phyloP scores from a whole-genome alignment of 2,113 vertebrate genomes.

The Poeciliopsis retropinna region DNA sequence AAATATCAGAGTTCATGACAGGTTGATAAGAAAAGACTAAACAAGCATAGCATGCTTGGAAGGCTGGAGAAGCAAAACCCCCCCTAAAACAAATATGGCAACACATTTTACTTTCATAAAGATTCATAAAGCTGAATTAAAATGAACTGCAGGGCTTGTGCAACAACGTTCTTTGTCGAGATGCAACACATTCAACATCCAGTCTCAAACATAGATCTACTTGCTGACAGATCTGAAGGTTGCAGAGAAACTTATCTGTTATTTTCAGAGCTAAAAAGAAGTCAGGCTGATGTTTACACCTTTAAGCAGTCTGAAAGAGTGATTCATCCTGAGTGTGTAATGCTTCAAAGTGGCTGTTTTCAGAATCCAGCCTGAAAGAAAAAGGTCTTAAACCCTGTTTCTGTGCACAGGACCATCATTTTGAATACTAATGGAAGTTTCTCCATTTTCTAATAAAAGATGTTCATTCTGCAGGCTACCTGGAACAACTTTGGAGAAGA shows the following conservation, averaged over 20 bases:
- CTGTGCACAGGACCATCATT: slow-evolving; percentile 4
- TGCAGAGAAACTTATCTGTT: not conserved
- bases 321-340: slow-evolving; percentile 5
- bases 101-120: too few relatives aligned
- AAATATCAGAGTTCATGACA: too few relatives aligned
- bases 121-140: too few relatives aligned
- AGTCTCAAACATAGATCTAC: not conserved
- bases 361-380: not conserved
- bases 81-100: too few relatives aligned
- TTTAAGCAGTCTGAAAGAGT: not conserved
- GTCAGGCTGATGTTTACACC: not conserved
- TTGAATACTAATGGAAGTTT: slow-evolving; percentile 32
- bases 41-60: too few relatives aligned
- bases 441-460: slow-evolving; percentile 1
- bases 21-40: too few relatives aligned
- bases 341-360: not conserved
- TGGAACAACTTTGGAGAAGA: slow-evolving; percentile 15
- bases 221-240: too few relatives aligned
- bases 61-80: too few relatives aligned
- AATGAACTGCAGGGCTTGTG: too few relatives aligned
- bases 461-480: not conserved
- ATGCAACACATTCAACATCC: not conserved
- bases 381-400: slow-evolving; percentile 15
- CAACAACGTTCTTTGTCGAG: too few relatives aligned
- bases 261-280: not conserved